These are phyloP conservation scores for Pitangus sulphuratus DNA, from an alignment of 2,797 vertebrate genomes.

Conservation along the genomic window DNA sequence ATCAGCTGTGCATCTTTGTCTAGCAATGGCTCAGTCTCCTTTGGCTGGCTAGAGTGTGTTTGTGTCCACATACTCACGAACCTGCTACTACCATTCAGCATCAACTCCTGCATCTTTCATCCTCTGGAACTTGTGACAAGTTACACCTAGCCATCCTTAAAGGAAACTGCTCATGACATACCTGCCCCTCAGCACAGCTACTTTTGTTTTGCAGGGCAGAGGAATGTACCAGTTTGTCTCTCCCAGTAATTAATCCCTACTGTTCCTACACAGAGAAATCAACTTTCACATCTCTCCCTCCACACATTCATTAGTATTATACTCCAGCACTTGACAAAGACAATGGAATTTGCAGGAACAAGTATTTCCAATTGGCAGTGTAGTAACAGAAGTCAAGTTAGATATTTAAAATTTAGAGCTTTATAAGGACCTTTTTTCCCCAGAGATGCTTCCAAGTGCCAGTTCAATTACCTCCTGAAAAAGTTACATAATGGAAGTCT, in stretches of 20 bases:
- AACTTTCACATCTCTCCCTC: not conserved
- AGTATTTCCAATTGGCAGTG: not conserved
- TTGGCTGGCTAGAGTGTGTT: not conserved
- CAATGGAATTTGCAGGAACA: not conserved
- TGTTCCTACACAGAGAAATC: not conserved
- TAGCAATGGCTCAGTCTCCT: not conserved
- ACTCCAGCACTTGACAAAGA: not conserved
- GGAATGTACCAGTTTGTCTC: not conserved
- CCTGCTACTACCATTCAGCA: not conserved
- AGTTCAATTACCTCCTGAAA: not conserved
- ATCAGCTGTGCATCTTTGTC: not conserved
- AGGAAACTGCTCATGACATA: not conserved
- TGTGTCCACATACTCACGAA: too few species aligned
- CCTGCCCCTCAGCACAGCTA: not conserved
- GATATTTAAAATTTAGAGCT: not conserved
- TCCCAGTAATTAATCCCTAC: not conserved
- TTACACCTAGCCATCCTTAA: not conserved
- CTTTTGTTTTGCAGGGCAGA: not conserved
- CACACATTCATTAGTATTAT: not conserved
- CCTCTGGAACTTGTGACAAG: accelerated
- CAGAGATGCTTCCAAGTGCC: not conserved
- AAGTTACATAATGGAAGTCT: not conserved
- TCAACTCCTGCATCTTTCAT: not conserved
- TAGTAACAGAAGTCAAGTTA: not conserved
- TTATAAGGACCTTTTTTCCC: not conserved